Base-by-base conservation (phyloP, 2,113 vertebrate species). In the Gymnarchus niloticus region DNA sequence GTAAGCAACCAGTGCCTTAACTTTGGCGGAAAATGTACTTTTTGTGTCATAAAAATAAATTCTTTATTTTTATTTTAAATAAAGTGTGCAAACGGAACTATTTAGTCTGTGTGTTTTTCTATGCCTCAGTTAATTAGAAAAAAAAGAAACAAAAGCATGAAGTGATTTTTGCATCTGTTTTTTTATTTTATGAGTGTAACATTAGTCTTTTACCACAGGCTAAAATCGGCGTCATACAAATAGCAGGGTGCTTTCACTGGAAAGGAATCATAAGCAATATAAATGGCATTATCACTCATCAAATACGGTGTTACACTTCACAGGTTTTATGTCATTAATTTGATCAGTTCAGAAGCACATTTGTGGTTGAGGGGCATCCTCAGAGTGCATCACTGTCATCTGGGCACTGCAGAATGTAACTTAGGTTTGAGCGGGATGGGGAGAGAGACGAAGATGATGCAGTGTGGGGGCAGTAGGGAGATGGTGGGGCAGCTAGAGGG, bases 341-440 rank as follows among this genome's bases (percentile, higher is more conserved):
- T 82, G 23, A 48, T 25, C 8, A 52, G 80, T 49, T 33, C 80
- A 19, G 80, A 82, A 52, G 49, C n/a, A 37, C 23, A 37, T n/a
- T 21, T 54, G 28, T 12, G 78, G 9, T 80, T 56, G 33, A 57
- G 21, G 84, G 21, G 54, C 41, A 44, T 49, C 52, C 44, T 93
- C 90, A 95, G 2, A 94, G 93, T 0, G 91, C 91, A 87, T 77
- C 84, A 76, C 93, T 91, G 28, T 95, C 91, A 37, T 93, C 90
- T 0, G 54, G 81, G 1, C 49, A 89, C 3, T 4, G 77, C 6
- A 86, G 56, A 9, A 49, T 61, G 23, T 80, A 81, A 78, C 69
- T 85, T 65, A 61, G 83, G 87, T 84, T 84, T 6, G 88, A 88
- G 48, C 89, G 90, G 80, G 85, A 28, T 46, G 85, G 65, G 85